Base-by-base conservation (phyloP, 2,797 vertebrate genomes). In the Spinibarbus caldwelli region DNA sequence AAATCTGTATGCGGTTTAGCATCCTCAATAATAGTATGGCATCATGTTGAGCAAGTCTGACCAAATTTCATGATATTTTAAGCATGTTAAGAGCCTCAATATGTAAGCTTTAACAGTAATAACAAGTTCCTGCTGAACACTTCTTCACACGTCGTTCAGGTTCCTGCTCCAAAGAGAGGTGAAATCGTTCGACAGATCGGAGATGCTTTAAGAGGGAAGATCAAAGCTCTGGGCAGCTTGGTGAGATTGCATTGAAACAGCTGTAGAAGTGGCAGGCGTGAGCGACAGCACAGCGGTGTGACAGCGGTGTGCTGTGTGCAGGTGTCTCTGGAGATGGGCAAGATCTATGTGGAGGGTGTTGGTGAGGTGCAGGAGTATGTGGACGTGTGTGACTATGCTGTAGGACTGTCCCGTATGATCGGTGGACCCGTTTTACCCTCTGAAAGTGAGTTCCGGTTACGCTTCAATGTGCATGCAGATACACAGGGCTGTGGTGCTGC, bases 311-410 rank as follows among this genome's bases (percentile, higher is more conserved):
- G 38, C 4, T 82, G 6, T 81, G 21, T n/a, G 34, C 87, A 97
- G 97, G 96, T 99, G 67, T 97, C 98, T 57, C 90, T 99, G 84
- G 98, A 99, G 94, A 99, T 99, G 98, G 98, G 98, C 0, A 99
- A 99, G 91, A 99, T 99, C 92, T 96, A 96, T 73, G 96, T 98
- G 0, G 98, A 99, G 94, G 97, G 98, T 73, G 95, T 99, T 49
- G 98, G 98, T 11, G 98, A 99, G 92, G 97, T 99, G 86, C 98
- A 99, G 83, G 98, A 99, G 84, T 99, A 99, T 0, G 93, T 99
- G 72, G 98, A 99, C 59, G 93, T 99, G 87, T 99, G 98, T 29
- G 98, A 99, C 92, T 99, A 98, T 1, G 98, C 98, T 7, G 97
- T 98, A 19, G 98, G 98, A 76, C 94, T 99, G 72, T 99, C 98